Percentiles rank a stretch among this genome's conserved stretches.
Conservation (phyloP, 2,888 invertebrate species). For the Latheticus oryzae region DNA sequence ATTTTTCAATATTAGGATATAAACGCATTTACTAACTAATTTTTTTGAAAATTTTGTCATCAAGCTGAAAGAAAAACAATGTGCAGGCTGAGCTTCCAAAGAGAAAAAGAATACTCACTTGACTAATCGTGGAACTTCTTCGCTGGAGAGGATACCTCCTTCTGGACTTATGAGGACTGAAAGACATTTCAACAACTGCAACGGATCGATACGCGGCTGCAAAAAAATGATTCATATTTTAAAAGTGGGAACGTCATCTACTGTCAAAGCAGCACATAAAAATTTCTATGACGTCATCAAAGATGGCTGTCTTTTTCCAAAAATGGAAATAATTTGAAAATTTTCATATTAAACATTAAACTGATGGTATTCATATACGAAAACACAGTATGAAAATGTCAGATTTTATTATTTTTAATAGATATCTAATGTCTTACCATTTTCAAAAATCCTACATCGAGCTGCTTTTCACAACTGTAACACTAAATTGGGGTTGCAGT, state of each 20-base stretch:
- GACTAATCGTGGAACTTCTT: constrained; percentile 88
- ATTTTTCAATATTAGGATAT: constrained; percentile 90
- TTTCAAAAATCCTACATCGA: constrained; percentile 28
- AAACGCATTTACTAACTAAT: constrained; percentile 94
- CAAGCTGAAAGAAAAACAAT: constrained; percentile 74
- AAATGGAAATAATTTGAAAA: constrained; percentile 23
- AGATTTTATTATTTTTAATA: constrained; percentile 42
- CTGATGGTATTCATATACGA: constrained; percentile 18
- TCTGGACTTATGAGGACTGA: constrained; percentile 84
- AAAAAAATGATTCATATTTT: constrained; percentile 52
- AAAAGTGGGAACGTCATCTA: constrained; percentile 6
- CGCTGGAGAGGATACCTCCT: constrained; percentile 89
- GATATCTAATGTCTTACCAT: constrained; percentile 41
- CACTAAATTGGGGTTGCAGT: constrained; percentile 14
- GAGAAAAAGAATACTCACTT: constrained; percentile 72
- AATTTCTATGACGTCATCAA: constrained; percentile 44
- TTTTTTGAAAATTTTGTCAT: constrained; percentile 97
- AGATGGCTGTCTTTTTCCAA: constrained; percentile 37
- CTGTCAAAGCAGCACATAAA: constrained; percentile 25
- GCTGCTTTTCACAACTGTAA: constrained; percentile 30
- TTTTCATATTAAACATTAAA: neutral
- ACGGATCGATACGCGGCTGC: constrained; percentile 93
- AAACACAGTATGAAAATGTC: constrained; percentile 27
- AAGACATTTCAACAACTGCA: constrained; percentile 88
- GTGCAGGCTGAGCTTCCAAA: no score